These are phyloP conservation scores for Sebastes nivosus DNA, from an alignment of 2,797 vertebrate genomes.

Conservation along the genomic window DNA sequence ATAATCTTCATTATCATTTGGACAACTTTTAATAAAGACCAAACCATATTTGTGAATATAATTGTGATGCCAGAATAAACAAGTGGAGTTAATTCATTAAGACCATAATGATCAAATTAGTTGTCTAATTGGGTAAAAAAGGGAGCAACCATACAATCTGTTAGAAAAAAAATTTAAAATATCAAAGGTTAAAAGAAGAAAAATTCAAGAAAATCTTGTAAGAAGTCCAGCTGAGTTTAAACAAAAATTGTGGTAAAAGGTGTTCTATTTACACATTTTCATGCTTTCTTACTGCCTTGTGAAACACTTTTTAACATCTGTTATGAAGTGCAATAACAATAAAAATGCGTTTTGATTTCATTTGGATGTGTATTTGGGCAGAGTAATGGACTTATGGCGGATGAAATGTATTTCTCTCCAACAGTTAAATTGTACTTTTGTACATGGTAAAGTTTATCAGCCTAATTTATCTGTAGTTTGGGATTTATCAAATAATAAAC, in stretches of 20 bases:
- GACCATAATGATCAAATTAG: neutral
- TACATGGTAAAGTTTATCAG: too few species aligned
- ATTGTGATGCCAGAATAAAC: neutral
- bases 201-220: neutral
- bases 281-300: too few species aligned
- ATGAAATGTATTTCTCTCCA: too few species aligned
- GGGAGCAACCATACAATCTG: neutral
- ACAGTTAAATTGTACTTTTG: too few species aligned
- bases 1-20: too few species aligned
- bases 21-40: neutral
- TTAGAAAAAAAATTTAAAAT: neutral
- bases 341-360: neutral
- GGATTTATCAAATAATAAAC: too few species aligned
- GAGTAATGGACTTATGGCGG: accelerated
- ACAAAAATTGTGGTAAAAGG: neutral
- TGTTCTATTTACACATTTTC: neutral
- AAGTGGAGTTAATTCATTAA: neutral
- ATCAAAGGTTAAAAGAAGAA: neutral
- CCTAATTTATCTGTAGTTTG: too few species aligned
- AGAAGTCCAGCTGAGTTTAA: neutral
- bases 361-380: too few species aligned
- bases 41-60: neutral
- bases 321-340: neutral
- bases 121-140: neutral
- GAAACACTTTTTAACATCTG: neutral